Conservation (phyloP, 2,113 vertebrate species). For the Oreochromis spilurus region DNA sequence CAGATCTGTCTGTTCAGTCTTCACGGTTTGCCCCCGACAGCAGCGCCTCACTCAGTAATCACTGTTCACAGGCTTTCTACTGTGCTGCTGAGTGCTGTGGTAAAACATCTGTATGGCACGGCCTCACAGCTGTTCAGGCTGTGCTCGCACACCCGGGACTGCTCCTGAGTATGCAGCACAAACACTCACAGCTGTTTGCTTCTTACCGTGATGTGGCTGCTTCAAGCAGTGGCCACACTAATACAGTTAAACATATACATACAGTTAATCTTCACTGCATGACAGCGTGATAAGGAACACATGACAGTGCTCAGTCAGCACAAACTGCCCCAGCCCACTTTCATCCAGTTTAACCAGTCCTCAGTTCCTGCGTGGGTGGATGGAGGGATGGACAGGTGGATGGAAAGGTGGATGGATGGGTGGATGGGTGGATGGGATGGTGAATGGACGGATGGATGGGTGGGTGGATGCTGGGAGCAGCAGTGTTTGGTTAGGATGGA, state of each 20-base stretch:
- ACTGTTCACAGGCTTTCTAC: not conserved
- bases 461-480: not conserved
- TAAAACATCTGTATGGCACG: not conserved
- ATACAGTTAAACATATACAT: not conserved
- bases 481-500: not conserved
- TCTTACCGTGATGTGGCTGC: not conserved
- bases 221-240: not conserved
- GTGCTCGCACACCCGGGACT: not conserved
- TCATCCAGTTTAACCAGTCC: not conserved
- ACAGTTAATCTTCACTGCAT: not conserved
- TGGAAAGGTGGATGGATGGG: no score
- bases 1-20: not conserved
- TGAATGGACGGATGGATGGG: accelerated
- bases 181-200: not conserved
- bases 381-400: not conserved
- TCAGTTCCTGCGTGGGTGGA: not conserved
- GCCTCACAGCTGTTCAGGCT: not conserved
- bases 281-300: not conserved
- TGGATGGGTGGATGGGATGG: not conserved
- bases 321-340: not conserved
- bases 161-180: not conserved
- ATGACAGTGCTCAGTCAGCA: not conserved
- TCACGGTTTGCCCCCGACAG: not conserved
- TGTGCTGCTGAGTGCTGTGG: not conserved
- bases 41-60: not conserved